These are phyloP conservation scores for Aphidoletes aphidimyza DNA, from an alignment of 2,888 invertebrate species.

Conservation along the genomic window DNA sequence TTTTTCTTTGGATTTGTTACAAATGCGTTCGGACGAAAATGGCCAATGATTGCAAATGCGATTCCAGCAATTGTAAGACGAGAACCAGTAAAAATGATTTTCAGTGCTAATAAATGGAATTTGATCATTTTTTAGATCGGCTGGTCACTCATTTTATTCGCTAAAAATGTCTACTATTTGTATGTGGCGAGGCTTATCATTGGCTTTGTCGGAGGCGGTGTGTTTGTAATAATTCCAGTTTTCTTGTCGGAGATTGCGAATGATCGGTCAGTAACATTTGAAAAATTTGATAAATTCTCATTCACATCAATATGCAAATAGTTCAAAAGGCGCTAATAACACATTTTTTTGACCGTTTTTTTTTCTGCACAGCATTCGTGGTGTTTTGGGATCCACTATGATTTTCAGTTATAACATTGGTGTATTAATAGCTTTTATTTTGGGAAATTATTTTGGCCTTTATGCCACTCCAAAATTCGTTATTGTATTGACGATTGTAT, in stretches of 20 bases:
- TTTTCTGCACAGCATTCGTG: not conserved
- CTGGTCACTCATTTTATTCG: slow-evolving; percentile 62
- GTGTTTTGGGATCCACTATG: slow-evolving; percentile 62
- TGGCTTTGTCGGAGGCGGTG: slow-evolving; percentile 62
- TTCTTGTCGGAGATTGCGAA: slow-evolving; percentile 64
- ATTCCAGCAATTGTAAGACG: slow-evolving; percentile 56
- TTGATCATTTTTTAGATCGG: slow-evolving; percentile 59
- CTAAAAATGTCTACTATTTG: slow-evolving; percentile 61
- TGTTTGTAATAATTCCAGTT: slow-evolving; percentile 62
- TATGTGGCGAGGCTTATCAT: slow-evolving; percentile 61
- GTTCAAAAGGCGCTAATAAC: too few relatives aligned
- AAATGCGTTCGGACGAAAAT: slow-evolving; percentile 56
- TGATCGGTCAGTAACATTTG: too few relatives aligned
- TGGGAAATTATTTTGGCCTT: not conserved
- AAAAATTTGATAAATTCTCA: not conserved
- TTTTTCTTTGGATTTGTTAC: slow-evolving; percentile 56
- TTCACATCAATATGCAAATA: not conserved
- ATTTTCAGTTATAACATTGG: slow-evolving; percentile 63
- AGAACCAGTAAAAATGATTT: too few relatives aligned
- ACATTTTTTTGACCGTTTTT: too few relatives aligned
- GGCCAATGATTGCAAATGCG: slow-evolving; percentile 53
- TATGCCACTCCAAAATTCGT: not conserved
- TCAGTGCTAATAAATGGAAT: too few relatives aligned
- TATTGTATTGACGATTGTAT: not conserved
- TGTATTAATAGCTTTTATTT: slow-evolving; percentile 58